These are phyloP conservation scores for Labroides dimidiatus DNA, from an alignment of 2,797 vertebrate species.

Conservation along the genomic window DNA sequence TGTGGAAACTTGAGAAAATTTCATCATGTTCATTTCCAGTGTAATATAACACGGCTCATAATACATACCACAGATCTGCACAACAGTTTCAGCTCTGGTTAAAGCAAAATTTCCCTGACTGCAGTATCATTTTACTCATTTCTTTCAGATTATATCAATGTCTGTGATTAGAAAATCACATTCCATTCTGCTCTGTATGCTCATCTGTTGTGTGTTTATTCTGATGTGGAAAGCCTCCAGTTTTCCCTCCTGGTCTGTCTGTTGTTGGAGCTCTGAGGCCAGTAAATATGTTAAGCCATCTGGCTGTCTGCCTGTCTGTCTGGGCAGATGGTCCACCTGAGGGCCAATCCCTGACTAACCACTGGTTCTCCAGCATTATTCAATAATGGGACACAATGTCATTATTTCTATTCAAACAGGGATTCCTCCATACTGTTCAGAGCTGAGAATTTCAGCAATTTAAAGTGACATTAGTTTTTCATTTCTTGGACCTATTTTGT, in stretches of 20 bases:
- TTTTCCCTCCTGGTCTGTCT: constrained; percentile 27
- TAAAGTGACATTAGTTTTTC: neutral
- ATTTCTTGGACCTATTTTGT: no score
- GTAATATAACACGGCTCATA: neutral
- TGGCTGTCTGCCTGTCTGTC: constrained; percentile 54
- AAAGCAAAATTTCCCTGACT: neutral
- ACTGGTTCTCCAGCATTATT: constrained; percentile 45
- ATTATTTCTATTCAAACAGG: constrained; percentile 31
- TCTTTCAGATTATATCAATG: constrained; percentile 8
- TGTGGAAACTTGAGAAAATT: neutral
- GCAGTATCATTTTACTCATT: neutral
- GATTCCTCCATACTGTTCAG: constrained; percentile 11
- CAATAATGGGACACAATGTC: neutral
- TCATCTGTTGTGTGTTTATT: constrained; percentile 52
- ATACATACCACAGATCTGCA: neutral
- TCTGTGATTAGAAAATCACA: constrained; percentile 10
- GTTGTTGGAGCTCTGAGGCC: constrained; percentile 26
- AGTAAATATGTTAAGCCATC: constrained; percentile 57
- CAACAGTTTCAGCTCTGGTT: neutral
- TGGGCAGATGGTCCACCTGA: constrained; percentile 62
- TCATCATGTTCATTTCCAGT: neutral
- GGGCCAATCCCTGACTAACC: constrained; percentile 38
- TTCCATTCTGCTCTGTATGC: constrained; percentile 18
- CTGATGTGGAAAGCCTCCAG: constrained; percentile 53
- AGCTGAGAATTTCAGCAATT: neutral